phyloP scores from a whole-genome alignment of 2,888 invertebrate genomes.

The Axea sp. region DNA sequence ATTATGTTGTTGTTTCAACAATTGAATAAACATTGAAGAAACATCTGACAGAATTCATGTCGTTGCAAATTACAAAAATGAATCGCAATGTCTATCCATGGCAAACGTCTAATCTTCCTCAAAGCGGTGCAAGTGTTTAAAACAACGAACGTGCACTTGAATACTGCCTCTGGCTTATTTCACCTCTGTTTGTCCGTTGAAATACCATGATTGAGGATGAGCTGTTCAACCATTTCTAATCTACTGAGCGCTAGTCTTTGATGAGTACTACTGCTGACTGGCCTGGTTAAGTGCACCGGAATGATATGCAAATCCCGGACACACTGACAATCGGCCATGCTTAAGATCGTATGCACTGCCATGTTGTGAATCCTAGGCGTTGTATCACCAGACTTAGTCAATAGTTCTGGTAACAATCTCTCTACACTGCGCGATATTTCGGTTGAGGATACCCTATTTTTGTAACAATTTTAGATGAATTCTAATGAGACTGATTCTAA shows the following conservation, averaged over 20 bases:
- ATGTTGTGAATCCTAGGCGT: conserved; percentile 92
- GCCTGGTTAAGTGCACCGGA: conserved; percentile 90
- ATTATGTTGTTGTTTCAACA: too few relatives aligned
- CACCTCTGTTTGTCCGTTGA: conserved; percentile 92
- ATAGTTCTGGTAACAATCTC: conserved; percentile 89
- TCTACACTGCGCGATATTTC: conserved; percentile 92
- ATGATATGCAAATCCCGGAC: conserved; percentile 91
- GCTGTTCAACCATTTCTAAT: conserved; percentile 92
- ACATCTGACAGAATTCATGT: background rate
- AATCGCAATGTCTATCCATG: conserved; percentile 31
- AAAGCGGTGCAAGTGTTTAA: conserved; percentile 47
- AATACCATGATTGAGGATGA: conserved; percentile 91
- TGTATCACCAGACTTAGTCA: conserved; percentile 92
- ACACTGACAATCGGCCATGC: conserved; percentile 90
- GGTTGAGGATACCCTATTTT: conserved; percentile 86
- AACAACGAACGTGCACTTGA: conserved; percentile 13
- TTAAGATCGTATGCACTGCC: conserved; percentile 92
- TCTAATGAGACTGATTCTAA: conserved; percentile 6
- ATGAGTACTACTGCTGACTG: conserved; percentile 91
- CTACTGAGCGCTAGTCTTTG: conserved; percentile 91
- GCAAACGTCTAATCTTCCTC: conserved; percentile 49
- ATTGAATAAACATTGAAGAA: too few relatives aligned
- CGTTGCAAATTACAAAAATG: conserved; percentile 2
- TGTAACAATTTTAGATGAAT: conserved; percentile 5
- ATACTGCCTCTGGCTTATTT: conserved; percentile 25